A percentile compares a stretch with the other conserved stretches of the same genome.
These are phyloP conservation scores for Paracentrotus lividus DNA, from an alignment of 53 echinoderm and acorn worm genomes.

Conservation along the genomic window DNA sequence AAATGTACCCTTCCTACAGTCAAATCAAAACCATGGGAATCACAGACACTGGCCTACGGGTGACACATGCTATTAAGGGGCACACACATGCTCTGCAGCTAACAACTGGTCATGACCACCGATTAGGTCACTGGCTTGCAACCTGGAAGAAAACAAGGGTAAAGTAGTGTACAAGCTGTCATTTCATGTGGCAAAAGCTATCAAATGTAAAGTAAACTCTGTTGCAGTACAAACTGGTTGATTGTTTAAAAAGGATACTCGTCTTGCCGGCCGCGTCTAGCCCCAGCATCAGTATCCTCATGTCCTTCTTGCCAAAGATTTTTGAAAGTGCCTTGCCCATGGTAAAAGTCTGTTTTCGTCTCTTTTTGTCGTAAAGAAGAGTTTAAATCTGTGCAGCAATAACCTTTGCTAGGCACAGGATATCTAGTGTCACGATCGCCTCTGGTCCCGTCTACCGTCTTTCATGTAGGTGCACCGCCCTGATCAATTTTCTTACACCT, in stretches of 20 bases:
- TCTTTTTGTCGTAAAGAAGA: not conserved
- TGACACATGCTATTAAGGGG: too few relatives aligned
- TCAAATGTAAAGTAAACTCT: too few relatives aligned
- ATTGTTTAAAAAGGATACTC: constrained; percentile 83
- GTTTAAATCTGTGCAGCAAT: not conserved
- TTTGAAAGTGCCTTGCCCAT: constrained; percentile 94
- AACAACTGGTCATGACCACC: too few relatives aligned
- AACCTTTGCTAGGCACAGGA: not conserved
- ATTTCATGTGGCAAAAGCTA: too few relatives aligned
- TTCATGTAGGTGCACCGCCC: not conserved
- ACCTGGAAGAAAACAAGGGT: too few relatives aligned
- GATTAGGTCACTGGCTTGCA: too few relatives aligned
- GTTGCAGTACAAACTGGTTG: too few relatives aligned
- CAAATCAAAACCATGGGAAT: too few relatives aligned
- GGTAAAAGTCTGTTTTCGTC: constrained; percentile 46
- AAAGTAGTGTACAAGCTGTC: too few relatives aligned
- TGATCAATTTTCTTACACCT: not conserved
- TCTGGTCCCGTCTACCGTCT: constrained; percentile 13
- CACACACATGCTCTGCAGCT: too few relatives aligned
- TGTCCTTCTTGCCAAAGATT: constrained; percentile 94
- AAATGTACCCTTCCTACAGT: too few relatives aligned
- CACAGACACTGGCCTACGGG: too few relatives aligned
- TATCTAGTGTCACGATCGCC: not conserved
- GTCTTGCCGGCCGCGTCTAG: constrained; percentile 98
- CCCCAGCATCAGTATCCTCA: constrained; percentile 95